These are phyloP conservation scores for Sardinella longiceps DNA, from an alignment of 2,797 vertebrate genomes.

Conservation along the genomic window DNA sequence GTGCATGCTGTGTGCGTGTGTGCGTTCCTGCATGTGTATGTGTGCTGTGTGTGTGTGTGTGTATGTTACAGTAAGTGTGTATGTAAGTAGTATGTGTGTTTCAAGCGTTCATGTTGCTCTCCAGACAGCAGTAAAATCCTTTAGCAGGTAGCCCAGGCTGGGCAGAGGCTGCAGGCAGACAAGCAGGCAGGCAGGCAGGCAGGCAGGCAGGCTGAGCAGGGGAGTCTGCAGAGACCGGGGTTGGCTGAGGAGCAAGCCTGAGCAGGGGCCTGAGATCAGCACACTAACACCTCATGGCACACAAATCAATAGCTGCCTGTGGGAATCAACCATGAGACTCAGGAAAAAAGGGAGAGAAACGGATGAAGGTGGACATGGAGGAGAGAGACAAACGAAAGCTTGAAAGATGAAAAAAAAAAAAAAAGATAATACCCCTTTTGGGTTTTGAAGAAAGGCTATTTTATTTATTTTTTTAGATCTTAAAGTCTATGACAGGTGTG, in stretches of 20 bases:
- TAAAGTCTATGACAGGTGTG: slow-evolving; percentile 57
- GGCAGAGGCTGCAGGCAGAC: no score
- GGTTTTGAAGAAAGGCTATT: slow-evolving; percentile 54
- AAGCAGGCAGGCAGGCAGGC: background rate
- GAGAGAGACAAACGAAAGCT: slow-evolving; percentile 29
- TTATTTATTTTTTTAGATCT: slow-evolving; percentile 47
- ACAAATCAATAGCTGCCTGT: slow-evolving; percentile 66
- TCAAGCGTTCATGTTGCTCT: background rate
- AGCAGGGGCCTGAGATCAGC: slow-evolving; percentile 56
- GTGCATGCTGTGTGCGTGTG: background rate
- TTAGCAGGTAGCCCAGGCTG: background rate
- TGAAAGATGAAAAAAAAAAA: slow-evolving; percentile 37
- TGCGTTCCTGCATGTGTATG: no score
- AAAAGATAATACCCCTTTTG: slow-evolving; percentile 45
- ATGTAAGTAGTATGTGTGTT: no score
- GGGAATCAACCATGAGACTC: slow-evolving; percentile 67
- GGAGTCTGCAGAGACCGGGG: background rate
- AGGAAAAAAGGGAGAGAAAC: slow-evolving; percentile 47
- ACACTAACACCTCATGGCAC: slow-evolving; percentile 60
- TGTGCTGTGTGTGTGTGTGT: background rate
- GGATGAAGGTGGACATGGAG: slow-evolving; percentile 12
- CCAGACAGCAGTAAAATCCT: background rate
- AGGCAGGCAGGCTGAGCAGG: background rate
- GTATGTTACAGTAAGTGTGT: no score
- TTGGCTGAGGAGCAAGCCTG: slow-evolving; percentile 14